Evolutionary conservation across 1,140 invertebrate genomes (phyloP), one percentile per base, ranked within the genome.

Genomic region (Brachionus angularis): DNA sequence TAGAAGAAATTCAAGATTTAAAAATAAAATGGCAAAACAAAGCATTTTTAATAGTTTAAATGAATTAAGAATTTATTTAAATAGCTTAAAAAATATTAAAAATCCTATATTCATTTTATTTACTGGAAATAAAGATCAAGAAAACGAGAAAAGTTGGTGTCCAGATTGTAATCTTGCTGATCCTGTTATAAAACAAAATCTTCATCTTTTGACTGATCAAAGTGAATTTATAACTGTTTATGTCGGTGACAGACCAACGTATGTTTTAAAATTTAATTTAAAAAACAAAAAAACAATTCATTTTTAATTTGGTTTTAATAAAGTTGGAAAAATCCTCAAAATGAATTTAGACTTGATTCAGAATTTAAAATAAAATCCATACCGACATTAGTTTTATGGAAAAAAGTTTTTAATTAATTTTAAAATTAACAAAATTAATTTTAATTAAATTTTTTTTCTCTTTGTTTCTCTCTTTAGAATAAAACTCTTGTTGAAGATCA

Each of bases 131-230:
- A 70, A 73, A 46, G 55, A 72, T 62, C 55, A 31, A 46, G 21
- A 33, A 7, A 55, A 64, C 14, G 53, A 42, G 21, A 29, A 49
- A 46, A 71, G 62, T 27, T 73, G 72, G 72, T 73, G 72, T 29
- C 72, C 72, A 5, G 72, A 73, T 49, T 73, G 72, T 18, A 70
- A 70, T 31, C 27, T 52, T 4, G 61, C 72, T 29, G 72, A 73
- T 31, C 72, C 72, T 5, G 61, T 73, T 14, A 50, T 73, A 7
- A 49, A 71, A 34, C 44, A 71, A 27, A 52, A 36, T 18, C 10
- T 73, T 0, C 23, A 69, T 16, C 25, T 36, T 34, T 49, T 70
- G 16, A 16, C 61, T 7, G 42, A 49, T n/a, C n/a, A 69, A 8
- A 10, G 10, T 36, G 61, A 69, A 33, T 52, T 73, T 44, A 71